Conservation (phyloP, 2,113 vertebrate species). For the Eulemur macaco region DNA sequence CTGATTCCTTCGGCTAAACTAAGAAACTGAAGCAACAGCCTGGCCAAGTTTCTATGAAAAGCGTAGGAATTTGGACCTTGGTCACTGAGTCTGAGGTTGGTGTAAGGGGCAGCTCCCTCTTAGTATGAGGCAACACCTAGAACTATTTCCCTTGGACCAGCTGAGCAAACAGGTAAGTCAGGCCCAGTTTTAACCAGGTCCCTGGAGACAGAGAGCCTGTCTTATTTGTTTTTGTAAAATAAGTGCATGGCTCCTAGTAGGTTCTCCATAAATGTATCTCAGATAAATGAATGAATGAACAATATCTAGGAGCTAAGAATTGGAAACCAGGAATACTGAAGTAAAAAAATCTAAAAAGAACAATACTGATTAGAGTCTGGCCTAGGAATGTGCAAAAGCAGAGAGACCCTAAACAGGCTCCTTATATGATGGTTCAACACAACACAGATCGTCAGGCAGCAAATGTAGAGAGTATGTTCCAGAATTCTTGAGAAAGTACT, state of each 20-base stretch:
- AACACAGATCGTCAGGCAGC: not conserved
- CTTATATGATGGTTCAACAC: not conserved
- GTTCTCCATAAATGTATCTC: not conserved
- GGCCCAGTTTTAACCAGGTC: not conserved
- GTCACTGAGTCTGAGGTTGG: not conserved
- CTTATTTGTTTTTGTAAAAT: constrained; percentile 1
- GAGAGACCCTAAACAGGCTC: not conserved
- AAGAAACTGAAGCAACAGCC: not conserved
- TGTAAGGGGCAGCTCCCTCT: not conserved
- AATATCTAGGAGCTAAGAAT: not conserved
- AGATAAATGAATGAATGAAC: not conserved
- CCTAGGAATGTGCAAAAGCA: not conserved
- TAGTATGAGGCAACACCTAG: not conserved
- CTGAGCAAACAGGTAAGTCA: not conserved
- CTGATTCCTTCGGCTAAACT: not conserved
- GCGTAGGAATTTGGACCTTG: not conserved
- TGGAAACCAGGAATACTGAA: not conserved
- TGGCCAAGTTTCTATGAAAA: not conserved
- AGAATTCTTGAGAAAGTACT: not conserved
- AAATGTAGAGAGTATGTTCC: not conserved
- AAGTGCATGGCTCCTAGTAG: not conserved
- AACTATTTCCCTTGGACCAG: not conserved
- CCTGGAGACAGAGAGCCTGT: not conserved
- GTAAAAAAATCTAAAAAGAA: not conserved
- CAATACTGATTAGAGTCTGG: not conserved